Conservation (phyloP, 2,888 invertebrate species). For the Leucophenga montana region DNA sequence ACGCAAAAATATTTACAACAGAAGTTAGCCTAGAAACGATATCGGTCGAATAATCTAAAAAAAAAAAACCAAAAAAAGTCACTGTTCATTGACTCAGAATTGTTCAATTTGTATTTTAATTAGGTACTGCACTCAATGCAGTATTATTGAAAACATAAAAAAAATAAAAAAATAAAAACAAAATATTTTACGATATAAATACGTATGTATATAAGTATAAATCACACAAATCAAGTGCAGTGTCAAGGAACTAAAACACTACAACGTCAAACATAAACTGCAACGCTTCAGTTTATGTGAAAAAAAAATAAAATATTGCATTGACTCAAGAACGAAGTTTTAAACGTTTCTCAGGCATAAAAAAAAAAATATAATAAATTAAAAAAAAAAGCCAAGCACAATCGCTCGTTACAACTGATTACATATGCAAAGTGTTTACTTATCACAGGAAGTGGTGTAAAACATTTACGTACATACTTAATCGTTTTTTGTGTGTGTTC, state of each 20-base stretch:
- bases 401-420: background rate
- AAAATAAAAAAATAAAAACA: constrained; percentile 17
- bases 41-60: too few species aligned
- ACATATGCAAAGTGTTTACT: too few species aligned
- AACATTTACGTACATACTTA: too few species aligned
- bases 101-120: too few species aligned
- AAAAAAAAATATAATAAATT: background rate
- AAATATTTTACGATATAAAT: constrained; percentile 42
- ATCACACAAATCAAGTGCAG: constrained; percentile 27
- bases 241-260: too few species aligned
- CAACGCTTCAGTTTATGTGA: constrained; percentile 36
- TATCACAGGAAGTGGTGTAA: too few species aligned
- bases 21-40: too few species aligned
- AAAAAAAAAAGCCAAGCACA: constrained; percentile 34
- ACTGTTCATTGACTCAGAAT: too few species aligned
- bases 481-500: background rate
- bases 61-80: constrained; percentile 40
- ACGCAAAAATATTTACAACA: constrained; percentile 24
- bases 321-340: too few species aligned
- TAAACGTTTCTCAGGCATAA: background rate
- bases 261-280: too few species aligned
- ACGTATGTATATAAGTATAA: constrained; percentile 50
- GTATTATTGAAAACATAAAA: constrained; percentile 16
- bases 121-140: constrained; percentile 26
- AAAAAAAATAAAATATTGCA: constrained; percentile 29